Base-by-base conservation (phyloP, 2,113 vertebrate genomes). In the Pholis gunnellus region DNA sequence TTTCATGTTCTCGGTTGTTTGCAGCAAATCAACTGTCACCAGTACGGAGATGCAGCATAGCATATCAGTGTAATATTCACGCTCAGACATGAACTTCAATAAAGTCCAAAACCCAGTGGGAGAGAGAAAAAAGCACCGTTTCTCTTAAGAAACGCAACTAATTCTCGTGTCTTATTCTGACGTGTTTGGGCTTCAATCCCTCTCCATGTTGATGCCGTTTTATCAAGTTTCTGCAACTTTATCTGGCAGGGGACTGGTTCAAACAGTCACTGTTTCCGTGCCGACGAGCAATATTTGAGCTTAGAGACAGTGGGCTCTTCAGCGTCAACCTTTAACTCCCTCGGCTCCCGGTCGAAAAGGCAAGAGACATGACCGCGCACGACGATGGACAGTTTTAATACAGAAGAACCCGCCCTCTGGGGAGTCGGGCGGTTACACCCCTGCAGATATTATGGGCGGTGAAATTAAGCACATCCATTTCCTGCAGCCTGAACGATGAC, bases 351-450 rank as follows among this genome's bases (percentile, higher is more conserved):
- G 56, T 77, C 77, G 84, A 82, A 68, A 81, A 80, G 75, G 72
- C 87, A 84, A 44, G 79, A 87, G 91, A 92, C 80, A 67, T 87
- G 91, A 89, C 82, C 84, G 73, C 66, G 34, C 9, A 82, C 54
- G 85, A 95, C 88, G 93, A 95, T 95, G 94, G 94, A 95, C 93
- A 94, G 94, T 93, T 95, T 95, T 95, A 95, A 95, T 95, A 95
- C 91, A 72, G 81, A 75, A 27, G 78, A 78, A 66, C 75, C 31
- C 60, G 75, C 75, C 91, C 93, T 84, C 86, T 40, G 79, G 92
- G 95, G 92, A 93, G 67, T 68, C 15, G 50, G 57, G 64, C 40
- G 78, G 89, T 90, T 88, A 85, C 29, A 31, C 75, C 87, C 91
- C 93, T 87, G 92, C 91, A 94, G 95, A 94, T 93, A 94, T 93